phyloP scores from a whole-genome alignment of 2,797 vertebrate genomes.

The Acridotheres tristis region DNA sequence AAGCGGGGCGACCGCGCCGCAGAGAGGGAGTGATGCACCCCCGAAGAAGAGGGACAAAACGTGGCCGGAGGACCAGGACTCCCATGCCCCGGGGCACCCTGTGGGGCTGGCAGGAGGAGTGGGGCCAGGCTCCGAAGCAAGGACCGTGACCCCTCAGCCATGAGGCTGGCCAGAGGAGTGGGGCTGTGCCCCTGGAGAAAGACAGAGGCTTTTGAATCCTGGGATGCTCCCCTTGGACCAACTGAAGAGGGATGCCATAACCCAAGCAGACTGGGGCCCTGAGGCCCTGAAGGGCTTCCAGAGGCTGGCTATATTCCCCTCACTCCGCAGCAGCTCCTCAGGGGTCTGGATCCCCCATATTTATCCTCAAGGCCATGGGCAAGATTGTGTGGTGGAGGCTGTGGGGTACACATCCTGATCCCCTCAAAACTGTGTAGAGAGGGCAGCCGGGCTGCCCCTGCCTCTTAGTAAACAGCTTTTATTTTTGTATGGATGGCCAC shows the following conservation, averaged over 20 bases:
- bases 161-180: conserved; percentile 26
- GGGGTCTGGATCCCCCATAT: neutral
- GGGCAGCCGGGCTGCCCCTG: conserved; percentile 59
- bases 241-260: neutral
- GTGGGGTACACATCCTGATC: neutral
- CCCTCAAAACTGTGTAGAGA: neutral
- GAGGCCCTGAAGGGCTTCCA: neutral
- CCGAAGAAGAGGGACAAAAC: conserved; percentile 26
- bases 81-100: neutral
- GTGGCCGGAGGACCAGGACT: neutral
- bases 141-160: neutral
- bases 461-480: conserved; percentile 60
- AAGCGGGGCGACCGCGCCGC: conserved; percentile 27
- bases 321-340: neutral
- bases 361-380: neutral
- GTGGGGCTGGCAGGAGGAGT: neutral
- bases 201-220: neutral
- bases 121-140: neutral
- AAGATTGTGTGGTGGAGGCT: neutral
- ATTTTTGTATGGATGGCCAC: conserved; percentile 54
- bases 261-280: neutral
- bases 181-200: conserved; percentile 23
- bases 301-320: neutral
- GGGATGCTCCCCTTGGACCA: neutral
- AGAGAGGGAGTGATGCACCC: conserved; percentile 51